These are phyloP conservation scores for Acanthis flammea DNA, from an alignment of 2,797 vertebrate genomes.

Conservation along the genomic window DNA sequence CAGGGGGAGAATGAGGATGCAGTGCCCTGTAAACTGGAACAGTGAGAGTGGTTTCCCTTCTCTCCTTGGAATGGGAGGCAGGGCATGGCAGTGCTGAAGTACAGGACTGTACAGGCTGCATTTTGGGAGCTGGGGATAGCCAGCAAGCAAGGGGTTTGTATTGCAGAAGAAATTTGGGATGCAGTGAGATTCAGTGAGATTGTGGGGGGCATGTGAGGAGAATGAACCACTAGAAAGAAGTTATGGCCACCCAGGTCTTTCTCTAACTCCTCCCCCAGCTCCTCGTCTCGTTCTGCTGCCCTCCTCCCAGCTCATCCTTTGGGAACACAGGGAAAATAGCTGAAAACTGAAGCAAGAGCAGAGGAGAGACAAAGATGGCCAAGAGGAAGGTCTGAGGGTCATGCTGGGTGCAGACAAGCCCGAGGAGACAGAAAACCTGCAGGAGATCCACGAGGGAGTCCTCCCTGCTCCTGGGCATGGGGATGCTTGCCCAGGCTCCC, in stretches of 20 bases:
- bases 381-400: neutral
- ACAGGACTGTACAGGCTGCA: neutral
- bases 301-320: neutral
- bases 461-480: neutral
- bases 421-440: neutral
- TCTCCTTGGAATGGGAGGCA: neutral
- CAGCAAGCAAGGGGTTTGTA: neutral
- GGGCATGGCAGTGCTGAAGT: neutral
- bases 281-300: neutral
- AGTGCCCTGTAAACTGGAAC: neutral
- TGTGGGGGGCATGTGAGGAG: neutral
- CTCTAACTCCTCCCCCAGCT: neutral
- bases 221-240: neutral
- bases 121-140: neutral
- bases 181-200: neutral
- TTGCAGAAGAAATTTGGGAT: neutral
- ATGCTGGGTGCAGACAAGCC: neutral
- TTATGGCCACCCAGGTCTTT: neutral
- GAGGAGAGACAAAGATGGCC: neutral
- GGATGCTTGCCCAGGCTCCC: neutral
- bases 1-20: neutral
- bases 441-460: rapidly evolving
- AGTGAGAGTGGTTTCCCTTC: neutral
- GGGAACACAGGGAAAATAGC: neutral
- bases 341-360: neutral